Evolutionary conservation across 2,888 invertebrate genomes (phyloP).

Genomic region (Fissipunctia ypsillon): DNA sequence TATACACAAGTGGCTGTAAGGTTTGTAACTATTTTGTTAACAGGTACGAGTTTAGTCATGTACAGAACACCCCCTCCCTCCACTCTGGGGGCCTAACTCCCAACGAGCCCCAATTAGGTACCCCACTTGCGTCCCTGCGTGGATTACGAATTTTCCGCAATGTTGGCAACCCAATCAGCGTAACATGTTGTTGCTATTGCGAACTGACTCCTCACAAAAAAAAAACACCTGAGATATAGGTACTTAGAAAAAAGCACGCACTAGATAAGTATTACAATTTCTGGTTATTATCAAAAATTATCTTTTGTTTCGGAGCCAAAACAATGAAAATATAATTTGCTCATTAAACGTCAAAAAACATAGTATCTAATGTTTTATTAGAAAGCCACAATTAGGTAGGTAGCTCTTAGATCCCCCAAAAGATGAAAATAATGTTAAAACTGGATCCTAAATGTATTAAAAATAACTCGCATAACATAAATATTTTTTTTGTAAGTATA

Average conservation of each 20-base stretch:
- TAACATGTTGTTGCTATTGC: constrained; percentile 9
- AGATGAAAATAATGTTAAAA: constrained; percentile 8
- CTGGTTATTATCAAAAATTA: not conserved
- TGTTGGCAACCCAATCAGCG: constrained; percentile 19
- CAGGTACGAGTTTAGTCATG: constrained; percentile 20
- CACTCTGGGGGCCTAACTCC: constrained; percentile 17
- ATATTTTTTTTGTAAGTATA: not conserved
- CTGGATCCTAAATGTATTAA: not conserved
- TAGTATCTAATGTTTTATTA: constrained; percentile 2
- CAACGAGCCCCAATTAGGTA: constrained; percentile 56
- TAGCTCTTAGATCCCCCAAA: not conserved
- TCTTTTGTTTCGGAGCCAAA: not conserved
- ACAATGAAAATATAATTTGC: constrained; percentile 7
- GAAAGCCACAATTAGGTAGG: not conserved
- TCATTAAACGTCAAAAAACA: constrained; percentile 7
- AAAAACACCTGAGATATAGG: not conserved
- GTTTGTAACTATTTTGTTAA: constrained; percentile 38
- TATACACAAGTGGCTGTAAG: too few relatives aligned
- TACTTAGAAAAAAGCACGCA: not conserved
- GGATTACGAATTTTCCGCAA: constrained; percentile 50
- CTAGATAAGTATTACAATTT: not conserved
- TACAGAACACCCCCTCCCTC: constrained; percentile 7
- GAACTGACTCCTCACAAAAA: constrained; percentile 3
- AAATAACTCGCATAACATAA: not conserved
- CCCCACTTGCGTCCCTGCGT: constrained; percentile 17